These are phyloP conservation scores for Leguminivora glycinivorella DNA, from an alignment of 1,140 invertebrate genomes.

Conservation along the genomic window DNA sequence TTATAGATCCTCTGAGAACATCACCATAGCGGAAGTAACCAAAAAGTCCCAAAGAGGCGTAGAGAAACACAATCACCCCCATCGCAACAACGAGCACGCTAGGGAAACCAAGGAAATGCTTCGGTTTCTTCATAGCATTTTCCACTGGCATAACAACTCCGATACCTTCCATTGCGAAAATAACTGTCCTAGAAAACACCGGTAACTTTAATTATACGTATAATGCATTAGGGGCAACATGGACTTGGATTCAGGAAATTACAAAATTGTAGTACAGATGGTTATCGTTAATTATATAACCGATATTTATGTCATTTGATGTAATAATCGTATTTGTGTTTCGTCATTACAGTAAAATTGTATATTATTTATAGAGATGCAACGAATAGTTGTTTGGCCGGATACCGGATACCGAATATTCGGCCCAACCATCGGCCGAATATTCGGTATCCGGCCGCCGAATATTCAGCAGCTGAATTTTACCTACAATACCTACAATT, in stretches of 20 bases:
- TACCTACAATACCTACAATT: too few relatives aligned
- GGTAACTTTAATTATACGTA: conserved; percentile 23
- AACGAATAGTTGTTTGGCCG: too few relatives aligned
- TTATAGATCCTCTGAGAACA: conserved; percentile 83
- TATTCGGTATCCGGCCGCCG: too few relatives aligned
- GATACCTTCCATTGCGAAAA: conserved; percentile 91
- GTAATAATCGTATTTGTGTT: too few relatives aligned
- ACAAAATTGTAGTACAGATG: not conserved
- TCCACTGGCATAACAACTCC: conserved; percentile 94
- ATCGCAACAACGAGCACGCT: conserved; percentile 92
- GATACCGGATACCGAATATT: too few relatives aligned
- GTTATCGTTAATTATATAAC: too few relatives aligned
- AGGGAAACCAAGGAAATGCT: conserved; percentile 88
- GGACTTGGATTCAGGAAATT: not conserved
- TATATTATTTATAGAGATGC: too few relatives aligned
- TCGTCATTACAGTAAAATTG: too few relatives aligned
- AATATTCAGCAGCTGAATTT: too few relatives aligned
- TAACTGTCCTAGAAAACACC: conserved; percentile 81
- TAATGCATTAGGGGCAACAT: not conserved
- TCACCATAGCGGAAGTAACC: conserved; percentile 91
- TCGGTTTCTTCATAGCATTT: conserved; percentile 90
- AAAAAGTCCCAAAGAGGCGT: conserved; percentile 89
- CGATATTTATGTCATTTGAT: too few relatives aligned
- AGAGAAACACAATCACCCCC: conserved; percentile 86
- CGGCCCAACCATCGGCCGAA: too few relatives aligned